Percentiles rank a stretch among this genome's conserved stretches.
Conservation (phyloP, 1,140 invertebrate species). For the Micrasema longulum region DNA sequence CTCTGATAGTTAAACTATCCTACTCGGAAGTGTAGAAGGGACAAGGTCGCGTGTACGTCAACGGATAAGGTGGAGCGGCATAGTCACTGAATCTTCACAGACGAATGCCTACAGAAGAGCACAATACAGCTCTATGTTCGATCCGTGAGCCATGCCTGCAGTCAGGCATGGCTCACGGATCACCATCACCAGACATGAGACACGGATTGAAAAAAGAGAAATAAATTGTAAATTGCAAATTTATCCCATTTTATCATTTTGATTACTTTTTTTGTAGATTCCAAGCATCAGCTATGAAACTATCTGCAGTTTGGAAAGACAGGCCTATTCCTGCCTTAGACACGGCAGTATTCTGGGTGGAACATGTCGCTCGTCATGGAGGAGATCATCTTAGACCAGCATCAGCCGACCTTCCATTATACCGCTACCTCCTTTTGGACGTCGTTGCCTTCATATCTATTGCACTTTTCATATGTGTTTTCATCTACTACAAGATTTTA, state of each 20-base stretch:
- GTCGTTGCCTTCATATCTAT: slow-evolving; percentile 59
- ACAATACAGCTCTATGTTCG: too few species aligned
- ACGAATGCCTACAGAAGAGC: too few species aligned
- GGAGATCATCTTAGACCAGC: slow-evolving; percentile 64
- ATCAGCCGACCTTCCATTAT: slow-evolving; percentile 62
- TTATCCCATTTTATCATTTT: background rate
- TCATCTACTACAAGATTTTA: slow-evolving; percentile 45
- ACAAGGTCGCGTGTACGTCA: too few species aligned
- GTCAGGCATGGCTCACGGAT: too few species aligned
- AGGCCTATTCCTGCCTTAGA: slow-evolving; percentile 66
- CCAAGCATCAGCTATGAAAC: slow-evolving; percentile 60
- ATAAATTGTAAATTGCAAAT: too few species aligned
- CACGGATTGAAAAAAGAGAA: too few species aligned
- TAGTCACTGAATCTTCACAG: too few species aligned
- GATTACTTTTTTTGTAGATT: slow-evolving; percentile 57
- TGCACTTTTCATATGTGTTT: slow-evolving; percentile 14
- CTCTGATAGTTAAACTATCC: too few species aligned
- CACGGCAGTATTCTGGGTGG: slow-evolving; percentile 69
- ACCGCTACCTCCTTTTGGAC: slow-evolving; percentile 71
- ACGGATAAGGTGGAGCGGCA: too few species aligned
- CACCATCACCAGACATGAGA: too few species aligned
- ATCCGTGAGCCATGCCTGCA: too few species aligned
- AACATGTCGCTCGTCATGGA: slow-evolving; percentile 66
- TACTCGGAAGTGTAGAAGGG: too few species aligned
- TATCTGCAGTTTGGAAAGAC: slow-evolving; percentile 70